A percentile compares a stretch with the other conserved stretches of the same genome.
These are phyloP conservation scores for Myopa testacea DNA, from an alignment of 2,888 invertebrate genomes.

Conservation along the genomic window DNA sequence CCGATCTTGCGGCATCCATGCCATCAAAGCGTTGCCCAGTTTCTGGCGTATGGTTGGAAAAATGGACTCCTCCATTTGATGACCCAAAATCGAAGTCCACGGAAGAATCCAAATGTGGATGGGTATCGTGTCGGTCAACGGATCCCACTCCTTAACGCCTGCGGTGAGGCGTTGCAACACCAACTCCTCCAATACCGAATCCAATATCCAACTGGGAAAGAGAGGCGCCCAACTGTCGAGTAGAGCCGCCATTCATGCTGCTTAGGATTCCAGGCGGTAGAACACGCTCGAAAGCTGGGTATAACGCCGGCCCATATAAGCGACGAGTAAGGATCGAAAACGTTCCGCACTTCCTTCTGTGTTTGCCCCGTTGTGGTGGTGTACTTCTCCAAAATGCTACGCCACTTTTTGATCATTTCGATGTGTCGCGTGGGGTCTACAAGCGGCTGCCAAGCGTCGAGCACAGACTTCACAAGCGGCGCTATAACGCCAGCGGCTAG, in stretches of 20 bases:
- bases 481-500: slow-evolving; percentile 87
- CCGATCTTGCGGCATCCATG: slow-evolving; percentile 95
- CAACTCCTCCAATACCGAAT: slow-evolving; percentile 84
- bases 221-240: slow-evolving; percentile 85
- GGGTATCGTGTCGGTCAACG: slow-evolving; percentile 92
- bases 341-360: slow-evolving; percentile 61
- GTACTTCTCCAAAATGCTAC: slow-evolving; percentile 71
- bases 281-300: slow-evolving; percentile 79
- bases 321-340: slow-evolving; percentile 79
- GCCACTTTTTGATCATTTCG: slow-evolving; percentile 79
- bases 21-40: slow-evolving; percentile 86
- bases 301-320: slow-evolving; percentile 91
- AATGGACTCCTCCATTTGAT: slow-evolving; percentile 71
- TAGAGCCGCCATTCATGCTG: slow-evolving; percentile 82
- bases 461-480: slow-evolving; percentile 81
- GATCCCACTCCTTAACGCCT: slow-evolving; percentile 94
- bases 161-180: slow-evolving; percentile 80
- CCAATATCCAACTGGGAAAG: slow-evolving; percentile 85
- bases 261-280: slow-evolving; percentile 83
- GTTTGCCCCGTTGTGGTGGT: slow-evolving; percentile 41
- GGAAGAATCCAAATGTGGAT: slow-evolving; percentile 98
- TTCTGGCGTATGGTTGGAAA: slow-evolving; percentile 94
- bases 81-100: slow-evolving; percentile 89
- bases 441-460: slow-evolving; percentile 85
- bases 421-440: slow-evolving; percentile 75